Evolutionary conservation across 2,888 invertebrate species (phyloP), one percentile per base, ranked within the genome.

Genomic region (Dorcus parallelipipedus): DNA sequence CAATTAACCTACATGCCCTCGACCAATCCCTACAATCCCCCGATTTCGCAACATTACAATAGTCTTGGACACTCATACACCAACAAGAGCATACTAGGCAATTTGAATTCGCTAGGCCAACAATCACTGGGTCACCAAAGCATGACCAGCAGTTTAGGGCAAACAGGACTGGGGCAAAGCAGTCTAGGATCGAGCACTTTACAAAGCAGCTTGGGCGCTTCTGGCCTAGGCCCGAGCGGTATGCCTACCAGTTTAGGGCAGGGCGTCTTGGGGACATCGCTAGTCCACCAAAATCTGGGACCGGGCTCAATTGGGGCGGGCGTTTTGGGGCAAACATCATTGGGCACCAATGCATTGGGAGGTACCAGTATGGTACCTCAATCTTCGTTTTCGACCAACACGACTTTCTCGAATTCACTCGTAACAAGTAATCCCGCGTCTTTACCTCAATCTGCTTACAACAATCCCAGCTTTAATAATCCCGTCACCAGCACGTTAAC

Each of bases 371-470:
- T 84, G 47, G 81, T 83, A 62, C 82, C 83, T 1, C 26, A 33
- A 33, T 76, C 82, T 42, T 81, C 81, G 45, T 84, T 83, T 66
- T 79, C 74, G 74, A 82, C 73, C 38, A 73, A 65, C 80, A 81
- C 75, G 79, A 83, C 79, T 76, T 84, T 63, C 80, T 81, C 52
- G 79, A 84, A 74, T 79, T 82, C 60, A 77, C 80, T 76, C 51
- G 66, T 67, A 4, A 62, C 62, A 49, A 76, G 73, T 54, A 80
- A 74, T 52, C 65, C 68, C 9, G 75, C 79, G 3, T 51, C 59
- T 4, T 74, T 67, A 69, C 83, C 69, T 74, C 82, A 62, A 69
- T 79, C 64, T 72, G 79, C 61, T 65, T 84, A 63, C 74, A 79
- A 81, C 38, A 79, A 83, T 49, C 77, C 83, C 52, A 79, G 82